Conservation (phyloP, 2,888 invertebrate genomes). For the Byasa hedistus region DNA sequence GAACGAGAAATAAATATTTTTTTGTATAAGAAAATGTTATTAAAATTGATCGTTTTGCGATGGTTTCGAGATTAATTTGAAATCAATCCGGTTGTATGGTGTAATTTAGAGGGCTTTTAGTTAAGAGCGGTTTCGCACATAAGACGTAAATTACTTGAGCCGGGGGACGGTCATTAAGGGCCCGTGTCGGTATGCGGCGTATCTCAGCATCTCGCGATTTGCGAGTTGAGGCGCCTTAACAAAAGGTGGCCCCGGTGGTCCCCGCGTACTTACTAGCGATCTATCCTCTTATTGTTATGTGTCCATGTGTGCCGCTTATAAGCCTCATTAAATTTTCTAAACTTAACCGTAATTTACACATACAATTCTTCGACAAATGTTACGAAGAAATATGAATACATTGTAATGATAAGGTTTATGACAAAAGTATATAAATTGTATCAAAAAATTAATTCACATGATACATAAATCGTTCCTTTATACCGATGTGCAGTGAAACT, state of each 20-base stretch:
- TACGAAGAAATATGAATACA: conserved; percentile 28
- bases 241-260: conserved; percentile 76
- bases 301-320: conserved; percentile 33
- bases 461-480: conserved; percentile 31
- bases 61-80: conserved; percentile 67
- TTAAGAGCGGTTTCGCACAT: conserved; percentile 76
- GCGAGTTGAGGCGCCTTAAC: conserved; percentile 67
- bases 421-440: neutral
- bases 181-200: conserved; percentile 69
- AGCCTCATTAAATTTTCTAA: conserved; percentile 28
- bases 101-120: conserved; percentile 77
- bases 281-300: conserved; percentile 57
- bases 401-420: neutral
- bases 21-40: too few species aligned
- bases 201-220: conserved; percentile 75
- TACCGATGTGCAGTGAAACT: neutral
- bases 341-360: conserved; percentile 26
- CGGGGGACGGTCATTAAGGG: conserved; percentile 72
- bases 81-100: conserved; percentile 72
- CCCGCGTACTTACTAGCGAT: conserved; percentile 53
- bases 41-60: conserved; percentile 48
- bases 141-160: conserved; percentile 75
- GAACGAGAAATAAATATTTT: too few species aligned
- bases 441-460: neutral
- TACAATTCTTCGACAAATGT: conserved; percentile 24